These are phyloP conservation scores for Chiloscyllium plagiosum DNA, from an alignment of 2,113 vertebrate genomes.

Conservation along the genomic window DNA sequence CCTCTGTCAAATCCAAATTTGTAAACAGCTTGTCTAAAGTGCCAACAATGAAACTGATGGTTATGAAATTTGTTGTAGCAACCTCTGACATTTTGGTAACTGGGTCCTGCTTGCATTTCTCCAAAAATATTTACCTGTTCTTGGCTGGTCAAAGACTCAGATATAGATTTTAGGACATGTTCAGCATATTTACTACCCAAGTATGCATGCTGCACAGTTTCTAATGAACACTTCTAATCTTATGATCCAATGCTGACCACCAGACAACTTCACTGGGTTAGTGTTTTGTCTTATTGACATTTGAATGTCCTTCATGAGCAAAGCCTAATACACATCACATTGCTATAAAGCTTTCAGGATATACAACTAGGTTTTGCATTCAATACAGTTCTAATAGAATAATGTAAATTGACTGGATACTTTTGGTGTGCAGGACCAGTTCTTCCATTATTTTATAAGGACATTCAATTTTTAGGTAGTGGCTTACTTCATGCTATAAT, in stretches of 20 bases:
- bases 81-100: not conserved
- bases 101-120: not conserved
- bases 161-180: no score
- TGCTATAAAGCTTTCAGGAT: no score
- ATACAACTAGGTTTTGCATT: no score
- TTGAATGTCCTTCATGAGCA: no score
- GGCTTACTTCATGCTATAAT: no score
- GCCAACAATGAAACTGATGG: not conserved
- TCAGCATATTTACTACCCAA: not conserved
- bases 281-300: not conserved
- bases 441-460: no score
- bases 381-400: no score
- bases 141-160: not conserved
- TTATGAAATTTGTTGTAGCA: no score
- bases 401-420: no score
- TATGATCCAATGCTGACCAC: not conserved
- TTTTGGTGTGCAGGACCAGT: no score
- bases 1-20: not conserved
- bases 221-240: not conserved
- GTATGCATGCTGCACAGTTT: not conserved
- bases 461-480: no score
- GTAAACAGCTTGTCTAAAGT: not conserved
- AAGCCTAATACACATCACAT: no score
- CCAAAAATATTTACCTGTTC: not conserved
- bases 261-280: not conserved